A percentile compares a stretch with the other conserved stretches of the same genome.
These are phyloP conservation scores for Hypocryptadius cinnamomeus DNA, from an alignment of 2,113 vertebrate species.

Conservation along the genomic window DNA sequence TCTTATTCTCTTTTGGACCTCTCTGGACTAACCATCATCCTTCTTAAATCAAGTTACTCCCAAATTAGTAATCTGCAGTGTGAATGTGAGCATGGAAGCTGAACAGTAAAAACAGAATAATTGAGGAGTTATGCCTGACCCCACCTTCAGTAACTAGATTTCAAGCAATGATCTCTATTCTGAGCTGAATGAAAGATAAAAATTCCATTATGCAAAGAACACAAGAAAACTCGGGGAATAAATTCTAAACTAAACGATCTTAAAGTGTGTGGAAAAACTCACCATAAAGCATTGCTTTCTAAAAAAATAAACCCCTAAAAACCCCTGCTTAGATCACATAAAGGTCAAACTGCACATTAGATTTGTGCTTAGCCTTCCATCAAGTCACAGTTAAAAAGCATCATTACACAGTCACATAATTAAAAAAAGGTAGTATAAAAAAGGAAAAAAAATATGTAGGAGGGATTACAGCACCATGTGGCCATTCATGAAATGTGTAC, in stretches of 20 bases:
- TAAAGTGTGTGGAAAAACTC: neutral
- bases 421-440: neutral
- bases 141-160: neutral
- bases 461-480: constrained; percentile 38
- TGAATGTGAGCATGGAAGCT: neutral
- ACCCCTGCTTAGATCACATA: neutral
- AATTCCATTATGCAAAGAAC: neutral
- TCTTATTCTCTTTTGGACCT: neutral
- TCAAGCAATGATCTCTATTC: neutral
- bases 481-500: constrained; percentile 44
- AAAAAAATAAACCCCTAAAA: fast-evolving
- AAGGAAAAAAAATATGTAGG: neutral
- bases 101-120: neutral
- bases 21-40: neutral
- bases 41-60: neutral
- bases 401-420: neutral
- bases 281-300: neutral
- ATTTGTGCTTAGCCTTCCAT: neutral
- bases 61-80: neutral
- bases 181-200: neutral
- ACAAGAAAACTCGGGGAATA: neutral
- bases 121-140: neutral
- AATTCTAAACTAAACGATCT: neutral
- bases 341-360: neutral
- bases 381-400: neutral